Evolutionary conservation across 2,797 vertebrate genomes (phyloP).

Genomic region (Hippocampus kuda): DNA sequence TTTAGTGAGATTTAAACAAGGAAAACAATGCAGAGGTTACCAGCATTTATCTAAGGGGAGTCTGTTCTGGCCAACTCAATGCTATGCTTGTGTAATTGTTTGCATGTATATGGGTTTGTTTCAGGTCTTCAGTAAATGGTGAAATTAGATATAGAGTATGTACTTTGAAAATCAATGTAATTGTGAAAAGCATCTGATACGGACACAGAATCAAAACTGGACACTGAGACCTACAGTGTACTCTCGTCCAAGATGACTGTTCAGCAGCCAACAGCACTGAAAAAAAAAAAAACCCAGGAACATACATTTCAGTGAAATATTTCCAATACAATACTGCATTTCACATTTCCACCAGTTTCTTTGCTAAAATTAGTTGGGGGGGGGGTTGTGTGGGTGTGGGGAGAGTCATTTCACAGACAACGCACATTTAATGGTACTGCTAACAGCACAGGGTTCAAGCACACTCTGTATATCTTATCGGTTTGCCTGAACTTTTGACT

Average conservation of each 20-base stretch:
- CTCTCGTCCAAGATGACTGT: background rate
- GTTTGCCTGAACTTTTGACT: background rate
- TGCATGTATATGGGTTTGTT: background rate
- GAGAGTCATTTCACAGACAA: constrained; percentile 26
- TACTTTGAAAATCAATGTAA: background rate
- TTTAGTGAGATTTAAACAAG: background rate
- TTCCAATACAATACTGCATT: constrained; percentile 44
- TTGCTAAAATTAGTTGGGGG: constrained; percentile 20
- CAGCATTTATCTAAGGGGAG: background rate
- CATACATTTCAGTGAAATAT: constrained; percentile 14
- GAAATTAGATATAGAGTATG: too few relatives aligned
- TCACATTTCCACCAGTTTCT: constrained; percentile 48
- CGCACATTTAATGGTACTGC: background rate
- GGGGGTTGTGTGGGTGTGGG: background rate
- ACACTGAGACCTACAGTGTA: background rate
- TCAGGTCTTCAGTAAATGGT: background rate
- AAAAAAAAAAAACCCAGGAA: background rate
- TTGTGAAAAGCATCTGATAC: background rate
- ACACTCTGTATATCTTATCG: background rate
- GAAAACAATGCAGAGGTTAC: background rate
- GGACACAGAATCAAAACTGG: background rate
- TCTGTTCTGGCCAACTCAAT: background rate
- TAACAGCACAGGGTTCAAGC: constrained; percentile 1
- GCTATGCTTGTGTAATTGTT: background rate
- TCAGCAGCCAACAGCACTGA: background rate